A percentile compares a stretch with the other conserved stretches of the same genome.
These are phyloP conservation scores for Ammodytes marinus DNA, from an alignment of 2,113 vertebrate genomes.

Conservation along the genomic window DNA sequence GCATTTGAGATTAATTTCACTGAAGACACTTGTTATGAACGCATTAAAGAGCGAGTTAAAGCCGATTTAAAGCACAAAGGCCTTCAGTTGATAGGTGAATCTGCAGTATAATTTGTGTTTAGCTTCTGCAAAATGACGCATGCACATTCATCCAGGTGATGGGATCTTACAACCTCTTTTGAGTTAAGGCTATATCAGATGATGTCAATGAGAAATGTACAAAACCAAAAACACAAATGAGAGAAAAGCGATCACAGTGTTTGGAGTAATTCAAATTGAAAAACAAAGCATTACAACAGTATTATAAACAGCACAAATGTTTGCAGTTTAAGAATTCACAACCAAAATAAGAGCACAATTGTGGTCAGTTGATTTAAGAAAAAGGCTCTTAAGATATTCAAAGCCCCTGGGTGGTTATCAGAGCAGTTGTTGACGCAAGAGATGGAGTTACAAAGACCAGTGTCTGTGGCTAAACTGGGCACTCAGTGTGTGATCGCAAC, in stretches of 20 bases:
- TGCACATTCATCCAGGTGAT: constrained; percentile 26
- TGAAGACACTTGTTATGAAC: neutral
- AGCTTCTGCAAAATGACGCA: constrained; percentile 48
- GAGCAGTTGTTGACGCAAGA: constrained; percentile 60
- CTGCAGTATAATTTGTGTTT: constrained; percentile 58
- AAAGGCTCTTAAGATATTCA: constrained; percentile 53
- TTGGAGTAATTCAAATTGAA: neutral
- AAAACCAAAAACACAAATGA: constrained; percentile 41
- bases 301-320: constrained; percentile 28
- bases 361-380: constrained; percentile 35
- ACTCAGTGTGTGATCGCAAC: constrained; percentile 53
- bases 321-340: constrained; percentile 33
- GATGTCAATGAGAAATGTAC: constrained; percentile 41
- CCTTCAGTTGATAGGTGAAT: constrained; percentile 13
- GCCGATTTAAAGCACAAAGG: too few species aligned
- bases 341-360: constrained; percentile 35
- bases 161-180: constrained; percentile 31
- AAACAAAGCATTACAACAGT: constrained; percentile 28
- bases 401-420: constrained; percentile 56
- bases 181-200: constrained; percentile 35
- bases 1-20: neutral
- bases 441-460: constrained; percentile 50
- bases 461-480: constrained; percentile 61
- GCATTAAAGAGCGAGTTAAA: neutral
- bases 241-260: neutral